Percentiles rank a stretch among this genome's conserved stretches.
Evolutionary conservation across 2,797 vertebrate species (phyloP).

Genomic region (Fratercula arctica): DNA sequence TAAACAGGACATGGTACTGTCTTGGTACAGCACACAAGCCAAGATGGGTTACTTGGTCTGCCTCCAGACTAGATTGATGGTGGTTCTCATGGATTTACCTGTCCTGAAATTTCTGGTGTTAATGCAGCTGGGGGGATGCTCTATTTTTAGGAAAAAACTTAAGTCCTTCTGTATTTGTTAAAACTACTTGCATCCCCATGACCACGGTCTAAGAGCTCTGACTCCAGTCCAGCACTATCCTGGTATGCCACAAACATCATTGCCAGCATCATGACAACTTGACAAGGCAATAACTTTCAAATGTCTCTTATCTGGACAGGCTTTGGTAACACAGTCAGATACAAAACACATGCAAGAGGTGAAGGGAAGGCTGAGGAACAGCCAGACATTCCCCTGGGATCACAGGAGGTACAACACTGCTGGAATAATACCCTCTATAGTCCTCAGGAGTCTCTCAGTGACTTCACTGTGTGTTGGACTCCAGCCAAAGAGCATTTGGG

Average conservation of each 20-base stretch:
- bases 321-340: background rate
- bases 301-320: background rate
- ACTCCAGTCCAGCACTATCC: background rate
- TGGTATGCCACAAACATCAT: background rate
- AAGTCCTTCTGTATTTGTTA: background rate
- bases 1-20: fast-evolving
- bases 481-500: background rate
- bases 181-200: background rate
- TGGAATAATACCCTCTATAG: background rate
- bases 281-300: conserved; percentile 12
- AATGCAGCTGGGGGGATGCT: background rate
- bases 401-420: background rate
- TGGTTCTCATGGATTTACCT: background rate
- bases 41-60: background rate
- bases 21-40: background rate
- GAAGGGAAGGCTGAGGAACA: background rate
- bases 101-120: background rate
- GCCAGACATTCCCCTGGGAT: background rate
- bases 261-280: conserved; percentile 1
- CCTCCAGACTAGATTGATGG: background rate
- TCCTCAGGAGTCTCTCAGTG: background rate
- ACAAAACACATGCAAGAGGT: background rate
- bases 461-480: background rate
- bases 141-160: background rate
- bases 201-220: background rate